These are phyloP conservation scores for Rhinogobius similis DNA, from an alignment of 2,113 vertebrate species.

Conservation along the genomic window DNA sequence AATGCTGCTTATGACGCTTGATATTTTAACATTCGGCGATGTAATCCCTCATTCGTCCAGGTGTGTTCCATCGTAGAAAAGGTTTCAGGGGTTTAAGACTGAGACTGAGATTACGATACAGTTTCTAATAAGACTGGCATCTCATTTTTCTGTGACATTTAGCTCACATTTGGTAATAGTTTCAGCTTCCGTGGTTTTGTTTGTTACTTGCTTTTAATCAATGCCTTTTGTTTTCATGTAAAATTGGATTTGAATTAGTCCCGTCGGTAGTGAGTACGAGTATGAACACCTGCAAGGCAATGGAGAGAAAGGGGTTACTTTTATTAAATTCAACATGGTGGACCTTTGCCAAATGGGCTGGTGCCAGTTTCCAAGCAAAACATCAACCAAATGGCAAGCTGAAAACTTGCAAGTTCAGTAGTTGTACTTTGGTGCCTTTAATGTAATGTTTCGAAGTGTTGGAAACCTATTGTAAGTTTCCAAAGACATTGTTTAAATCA, in stretches of 20 bases:
- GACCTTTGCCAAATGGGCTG: conserved; percentile 21
- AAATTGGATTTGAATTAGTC: conserved; percentile 21
- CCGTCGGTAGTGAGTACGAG: conserved; percentile 25
- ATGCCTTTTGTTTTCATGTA: conserved; percentile 9
- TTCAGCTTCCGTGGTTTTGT: conserved; percentile 7
- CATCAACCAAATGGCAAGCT: conserved; percentile 32
- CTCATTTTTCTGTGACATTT: not conserved
- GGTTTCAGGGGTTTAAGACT: too few species aligned
- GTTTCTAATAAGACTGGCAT: conserved; percentile 19
- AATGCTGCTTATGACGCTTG: too few species aligned
- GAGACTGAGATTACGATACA: too few species aligned
- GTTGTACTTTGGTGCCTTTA: not conserved
- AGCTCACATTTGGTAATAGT: not conserved
- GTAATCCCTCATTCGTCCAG: too few species aligned
- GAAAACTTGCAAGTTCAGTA: conserved; percentile 7
- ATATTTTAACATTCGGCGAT: too few species aligned
- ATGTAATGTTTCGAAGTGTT: not conserved
- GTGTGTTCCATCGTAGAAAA: too few species aligned
- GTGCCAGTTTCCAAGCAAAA: conserved; percentile 27
- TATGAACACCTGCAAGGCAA: conserved; percentile 28
- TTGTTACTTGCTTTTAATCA: conserved; percentile 29
- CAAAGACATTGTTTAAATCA: not conserved
- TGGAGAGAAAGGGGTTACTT: conserved; percentile 23
- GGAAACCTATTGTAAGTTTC: not conserved
- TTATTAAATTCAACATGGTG: conserved; percentile 27